phyloP scores from a whole-genome alignment of 2,888 invertebrate species.

The Tricholauxania praeusta region DNA sequence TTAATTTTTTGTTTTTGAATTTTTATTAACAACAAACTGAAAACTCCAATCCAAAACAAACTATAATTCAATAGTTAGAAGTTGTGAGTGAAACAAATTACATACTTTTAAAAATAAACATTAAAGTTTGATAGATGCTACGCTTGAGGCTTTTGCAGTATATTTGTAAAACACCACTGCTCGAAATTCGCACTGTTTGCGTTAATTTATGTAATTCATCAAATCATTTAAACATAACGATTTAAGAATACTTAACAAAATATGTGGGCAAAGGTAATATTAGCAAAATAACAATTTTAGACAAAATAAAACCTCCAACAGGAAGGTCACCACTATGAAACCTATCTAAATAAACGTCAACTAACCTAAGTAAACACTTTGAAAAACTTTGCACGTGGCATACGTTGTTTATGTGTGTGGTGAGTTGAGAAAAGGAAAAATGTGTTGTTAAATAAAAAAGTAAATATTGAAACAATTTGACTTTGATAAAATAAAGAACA shows the following conservation, averaged over 20 bases:
- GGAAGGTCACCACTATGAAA: neutral
- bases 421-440: neutral
- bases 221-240: no score
- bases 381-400: no score
- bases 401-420: no score
- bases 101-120: neutral
- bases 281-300: no score
- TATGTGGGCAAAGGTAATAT: no score
- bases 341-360: neutral
- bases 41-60: no score
- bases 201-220: neutral
- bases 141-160: neutral
- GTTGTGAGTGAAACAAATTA: constrained; percentile 18
- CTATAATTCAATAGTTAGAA: constrained; percentile 1
- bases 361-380: constrained; percentile 25
- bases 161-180: neutral
- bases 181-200: neutral
- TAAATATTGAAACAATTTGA: constrained; percentile 15
- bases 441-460: constrained; percentile 19
- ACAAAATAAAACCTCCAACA: no score
- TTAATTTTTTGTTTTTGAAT: no score
- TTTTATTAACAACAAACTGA: no score
- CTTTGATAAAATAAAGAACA: neutral
- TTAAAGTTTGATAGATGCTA: no score
- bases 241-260: no score